A percentile compares a stretch with the other conserved stretches of the same genome.
phyloP scores from a whole-genome alignment of 2,888 invertebrate genomes.

The Drosophila atripex region DNA sequence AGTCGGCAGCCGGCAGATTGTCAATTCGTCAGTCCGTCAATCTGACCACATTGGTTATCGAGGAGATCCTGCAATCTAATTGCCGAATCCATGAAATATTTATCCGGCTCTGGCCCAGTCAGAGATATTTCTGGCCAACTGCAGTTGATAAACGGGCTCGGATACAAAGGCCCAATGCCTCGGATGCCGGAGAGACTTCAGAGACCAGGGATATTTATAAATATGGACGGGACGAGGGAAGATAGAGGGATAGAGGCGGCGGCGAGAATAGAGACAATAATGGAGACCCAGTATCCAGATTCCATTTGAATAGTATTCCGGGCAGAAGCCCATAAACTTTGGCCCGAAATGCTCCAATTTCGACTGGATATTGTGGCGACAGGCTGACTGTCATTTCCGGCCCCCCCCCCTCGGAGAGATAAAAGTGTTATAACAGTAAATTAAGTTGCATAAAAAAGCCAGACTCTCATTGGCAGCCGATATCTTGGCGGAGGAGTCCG shows the following conservation, averaged over 20 bases:
- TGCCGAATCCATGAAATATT: slow-evolving; percentile 6
- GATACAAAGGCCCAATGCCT: slow-evolving; percentile 29
- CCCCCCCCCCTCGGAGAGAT: slow-evolving; percentile 17
- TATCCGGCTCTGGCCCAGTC: not conserved
- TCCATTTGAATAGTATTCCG: slow-evolving; percentile 35
- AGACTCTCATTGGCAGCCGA: slow-evolving; percentile 54
- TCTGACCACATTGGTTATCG: not conserved
- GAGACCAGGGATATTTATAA: slow-evolving; percentile 33
- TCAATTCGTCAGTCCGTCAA: not conserved
- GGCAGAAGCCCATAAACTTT: slow-evolving; percentile 40
- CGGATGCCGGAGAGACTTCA: slow-evolving; percentile 13
- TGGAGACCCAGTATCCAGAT: slow-evolving; percentile 32
- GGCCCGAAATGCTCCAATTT: slow-evolving; percentile 21
- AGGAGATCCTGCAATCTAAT: not conserved
- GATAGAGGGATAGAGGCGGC: not conserved
- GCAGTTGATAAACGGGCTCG: slow-evolving; percentile 14
- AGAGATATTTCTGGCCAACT: not conserved
- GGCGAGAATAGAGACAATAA: slow-evolving; percentile 31
- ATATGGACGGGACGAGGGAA: slow-evolving; percentile 5
- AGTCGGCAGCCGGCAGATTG: not conserved
- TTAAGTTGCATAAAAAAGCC: slow-evolving; percentile 69
- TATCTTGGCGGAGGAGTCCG: slow-evolving; percentile 68
- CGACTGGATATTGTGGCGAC: slow-evolving; percentile 26
- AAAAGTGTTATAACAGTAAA: slow-evolving; percentile 73
- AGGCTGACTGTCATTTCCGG: slow-evolving; percentile 22